phyloP scores from a whole-genome alignment of 2,113 vertebrate species.

The Paratilapia polleni region DNA sequence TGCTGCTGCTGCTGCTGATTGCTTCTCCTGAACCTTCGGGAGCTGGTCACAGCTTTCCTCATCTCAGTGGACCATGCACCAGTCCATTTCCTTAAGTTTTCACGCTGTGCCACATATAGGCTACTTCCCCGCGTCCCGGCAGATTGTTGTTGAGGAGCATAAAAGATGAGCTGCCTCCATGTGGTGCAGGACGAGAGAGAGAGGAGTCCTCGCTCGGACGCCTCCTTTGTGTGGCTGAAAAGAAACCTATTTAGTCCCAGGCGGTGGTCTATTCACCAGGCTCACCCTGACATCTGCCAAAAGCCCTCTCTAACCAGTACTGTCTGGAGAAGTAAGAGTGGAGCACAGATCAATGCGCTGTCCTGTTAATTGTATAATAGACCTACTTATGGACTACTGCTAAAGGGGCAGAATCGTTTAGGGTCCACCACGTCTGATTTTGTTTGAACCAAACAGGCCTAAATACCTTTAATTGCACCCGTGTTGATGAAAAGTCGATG shows the following conservation, averaged over 20 bases:
- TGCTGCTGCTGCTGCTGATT: constrained; percentile 47
- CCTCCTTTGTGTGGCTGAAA: constrained; percentile 87
- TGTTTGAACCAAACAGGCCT: constrained; percentile 85
- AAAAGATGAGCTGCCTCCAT: constrained; percentile 63
- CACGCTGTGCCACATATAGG: constrained; percentile 61
- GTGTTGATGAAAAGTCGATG: constrained; percentile 95
- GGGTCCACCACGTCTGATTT: constrained; percentile 77
- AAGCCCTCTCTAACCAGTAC: constrained; percentile 76
- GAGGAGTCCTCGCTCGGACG: constrained; percentile 82
- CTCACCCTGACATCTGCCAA: constrained; percentile 87
- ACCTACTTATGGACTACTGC: constrained; percentile 71
- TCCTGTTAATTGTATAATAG: constrained; percentile 78
- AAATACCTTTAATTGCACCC: constrained; percentile 94
- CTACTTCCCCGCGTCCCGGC: constrained; percentile 55
- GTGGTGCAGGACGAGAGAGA: constrained; percentile 50
- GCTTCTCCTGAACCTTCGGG: constrained; percentile 58
- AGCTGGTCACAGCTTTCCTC: constrained; percentile 53
- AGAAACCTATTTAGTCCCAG: constrained; percentile 76
- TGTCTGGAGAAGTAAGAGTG: constrained; percentile 57
- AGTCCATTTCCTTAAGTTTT: constrained; percentile 59
- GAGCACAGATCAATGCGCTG: constrained; percentile 72
- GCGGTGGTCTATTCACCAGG: constrained; percentile 76
- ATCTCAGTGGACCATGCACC: constrained; percentile 61
- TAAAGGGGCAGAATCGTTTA: constrained; percentile 76
- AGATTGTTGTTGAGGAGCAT: constrained; percentile 61